Evolutionary conservation across 2,888 invertebrate species (phyloP).

Genomic region (Phengaris arion): DNA sequence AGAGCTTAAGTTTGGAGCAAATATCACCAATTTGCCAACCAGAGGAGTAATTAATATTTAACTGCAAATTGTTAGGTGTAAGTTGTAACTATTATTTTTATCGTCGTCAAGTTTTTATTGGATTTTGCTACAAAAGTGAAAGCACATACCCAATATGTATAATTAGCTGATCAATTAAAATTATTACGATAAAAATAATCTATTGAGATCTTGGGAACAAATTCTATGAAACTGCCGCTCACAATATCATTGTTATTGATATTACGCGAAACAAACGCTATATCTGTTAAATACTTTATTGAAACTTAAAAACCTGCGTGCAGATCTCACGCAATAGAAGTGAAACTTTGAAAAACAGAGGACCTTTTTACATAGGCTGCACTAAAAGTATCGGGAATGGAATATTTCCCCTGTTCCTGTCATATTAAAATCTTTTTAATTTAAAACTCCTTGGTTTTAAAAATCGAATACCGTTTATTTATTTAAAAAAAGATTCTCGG

Average conservation of each 20-base stretch:
- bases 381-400: too few species aligned
- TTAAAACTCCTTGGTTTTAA: too few species aligned
- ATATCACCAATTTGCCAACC: not conserved
- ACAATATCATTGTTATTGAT: slow-evolving; percentile 22
- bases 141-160: not conserved
- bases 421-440: too few species aligned
- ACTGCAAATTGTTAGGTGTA: too few species aligned
- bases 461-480: too few species aligned
- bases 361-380: too few species aligned
- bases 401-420: too few species aligned
- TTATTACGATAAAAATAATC: not conserved
- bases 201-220: slow-evolving; percentile 14
- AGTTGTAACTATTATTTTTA: too few species aligned
- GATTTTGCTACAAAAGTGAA: slow-evolving; percentile 1
- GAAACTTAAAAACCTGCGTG: not conserved
- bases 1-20: too few species aligned
- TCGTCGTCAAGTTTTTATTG: not conserved
- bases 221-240: slow-evolving; percentile 5
- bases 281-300: slow-evolving; percentile 2
- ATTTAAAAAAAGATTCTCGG: too few species aligned
- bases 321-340: not conserved
- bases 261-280: not conserved
- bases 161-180: slow-evolving; percentile 9
- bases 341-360: not conserved
- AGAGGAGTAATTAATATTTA: not conserved